Percentiles rank a stretch among this genome's conserved stretches.
Evolutionary conservation across 2,797 vertebrate species (phyloP).

Genomic region (Lutjanus campechanus): DNA sequence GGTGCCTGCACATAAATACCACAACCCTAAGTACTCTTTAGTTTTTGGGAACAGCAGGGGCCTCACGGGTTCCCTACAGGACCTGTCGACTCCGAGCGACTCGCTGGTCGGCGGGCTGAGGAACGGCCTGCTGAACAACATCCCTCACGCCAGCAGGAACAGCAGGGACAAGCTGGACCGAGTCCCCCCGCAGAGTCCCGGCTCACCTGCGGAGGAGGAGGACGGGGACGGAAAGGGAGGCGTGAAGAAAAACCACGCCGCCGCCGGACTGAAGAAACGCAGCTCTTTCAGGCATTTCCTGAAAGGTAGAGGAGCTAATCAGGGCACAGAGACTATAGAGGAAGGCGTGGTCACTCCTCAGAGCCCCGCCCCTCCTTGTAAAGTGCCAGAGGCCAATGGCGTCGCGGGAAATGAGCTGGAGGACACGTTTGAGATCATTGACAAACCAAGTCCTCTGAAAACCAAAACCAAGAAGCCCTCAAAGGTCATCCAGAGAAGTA

Average conservation of each 20-base stretch:
- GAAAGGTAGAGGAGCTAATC: constrained; percentile 73
- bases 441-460: constrained; percentile 69
- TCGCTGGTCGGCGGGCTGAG: constrained; percentile 20
- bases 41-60: constrained; percentile 87
- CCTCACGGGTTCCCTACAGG: constrained; percentile 80
- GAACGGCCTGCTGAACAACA: constrained; percentile 54
- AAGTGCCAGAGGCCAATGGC: constrained; percentile 55
- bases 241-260: constrained; percentile 61
- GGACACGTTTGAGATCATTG: constrained; percentile 79
- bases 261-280: constrained; percentile 58
- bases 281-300: constrained; percentile 83
- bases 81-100: constrained; percentile 71
- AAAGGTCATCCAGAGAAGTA: constrained; percentile 79
- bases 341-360: constrained; percentile 67
- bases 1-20: constrained; percentile 93
- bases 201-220: constrained; percentile 43
- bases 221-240: constrained; percentile 57
- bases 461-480: constrained; percentile 74
- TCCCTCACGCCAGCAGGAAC: constrained; percentile 22
- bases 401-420: constrained; percentile 52
- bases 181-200: not conserved
- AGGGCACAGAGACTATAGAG: constrained; percentile 68
- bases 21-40: constrained; percentile 96
- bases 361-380: constrained; percentile 22
- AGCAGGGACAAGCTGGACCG: constrained; percentile 37